Conservation (phyloP, 2,113 vertebrate species). For the Nesospiza acunhae region DNA sequence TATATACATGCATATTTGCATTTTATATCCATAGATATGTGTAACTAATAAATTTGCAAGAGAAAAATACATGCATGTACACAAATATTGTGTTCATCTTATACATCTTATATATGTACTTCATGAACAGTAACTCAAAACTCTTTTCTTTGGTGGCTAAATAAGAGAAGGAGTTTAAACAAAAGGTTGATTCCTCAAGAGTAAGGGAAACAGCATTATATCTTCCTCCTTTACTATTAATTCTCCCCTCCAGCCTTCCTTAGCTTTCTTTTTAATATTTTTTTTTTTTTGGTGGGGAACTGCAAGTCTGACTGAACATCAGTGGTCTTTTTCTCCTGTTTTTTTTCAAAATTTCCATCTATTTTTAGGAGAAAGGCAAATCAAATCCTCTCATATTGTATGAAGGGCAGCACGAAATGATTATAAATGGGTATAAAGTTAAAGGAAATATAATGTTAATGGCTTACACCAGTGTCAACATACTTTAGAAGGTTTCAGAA, state of each 20-base stretch:
- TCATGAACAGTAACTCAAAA: not conserved
- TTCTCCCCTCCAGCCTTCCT: rapidly evolving
- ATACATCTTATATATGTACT: not conserved
- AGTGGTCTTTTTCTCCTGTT: rapidly evolving
- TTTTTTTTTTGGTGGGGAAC: rapidly evolving
- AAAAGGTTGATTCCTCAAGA: not conserved
- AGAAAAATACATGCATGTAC: not conserved
- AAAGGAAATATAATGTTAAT: not conserved
- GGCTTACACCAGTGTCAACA: not conserved
- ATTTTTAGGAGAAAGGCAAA: not conserved
- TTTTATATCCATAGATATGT: not conserved
- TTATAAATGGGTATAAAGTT: not conserved
- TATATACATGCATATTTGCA: not conserved
- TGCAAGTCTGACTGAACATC: not conserved
- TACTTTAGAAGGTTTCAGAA: not conserved
- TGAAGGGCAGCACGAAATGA: not conserved
- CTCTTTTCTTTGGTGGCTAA: not conserved
- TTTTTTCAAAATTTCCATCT: not conserved
- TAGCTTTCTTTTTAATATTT: not conserved
- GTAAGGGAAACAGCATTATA: not conserved
- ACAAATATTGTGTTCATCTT: not conserved
- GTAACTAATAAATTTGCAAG: not conserved
- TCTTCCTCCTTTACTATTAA: not conserved
- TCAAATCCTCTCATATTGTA: not conserved
- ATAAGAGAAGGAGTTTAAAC: not conserved